Base-by-base conservation (phyloP, 1,140 invertebrate genomes). In the Aphelinus atriplicis region DNA sequence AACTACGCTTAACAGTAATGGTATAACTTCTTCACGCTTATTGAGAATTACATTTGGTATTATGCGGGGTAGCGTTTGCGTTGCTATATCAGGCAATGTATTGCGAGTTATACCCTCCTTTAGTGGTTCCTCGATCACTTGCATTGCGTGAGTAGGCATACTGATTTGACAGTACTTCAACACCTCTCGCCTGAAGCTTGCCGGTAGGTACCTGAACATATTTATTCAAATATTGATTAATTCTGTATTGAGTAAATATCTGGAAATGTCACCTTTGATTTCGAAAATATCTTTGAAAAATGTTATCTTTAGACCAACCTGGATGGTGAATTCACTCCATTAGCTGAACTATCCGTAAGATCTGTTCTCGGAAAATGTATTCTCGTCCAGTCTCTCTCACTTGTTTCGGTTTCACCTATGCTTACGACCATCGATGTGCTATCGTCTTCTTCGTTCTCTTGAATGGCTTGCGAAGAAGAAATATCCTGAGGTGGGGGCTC, bases 21-120 rank as follows among this genome's bases (percentile, higher is more conserved):
- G 92, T 81, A 95, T 92, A n/a, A 93, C 86, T 83, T 94, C 93
- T 83, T 94, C 92, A 71, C 93, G 84, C 83, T 93, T 93, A 65
- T 92, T 92, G 42, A 93, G 81, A 42, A 93, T 88, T 57, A 94
- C 89, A 87, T 94, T 93, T 3, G 93, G 92, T 75, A 92, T 90
- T 65, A 94, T 91, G 78, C 90, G 88, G 10, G 91, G 90, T 63
- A 93, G 80, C n/a, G 84, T 87, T 63, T 86, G 77, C 2, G 89
- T 81, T 56, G 90, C 79, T 72, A 90, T 86, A 50, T 89, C 83
- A 26, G 89, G 79, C 10, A 90, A 75, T 47, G 81, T 83, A 6
- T 90, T 86, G 5, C 81, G 75, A 7, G 84, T 85, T 48, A 88
- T 80, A 56, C 84, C 85, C 42, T 82, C 80, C 60, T 85, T 88